Percentiles rank a stretch among this genome's conserved stretches.
Conservation (phyloP, 2,113 vertebrate species). For the Pogona vitticeps region DNA sequence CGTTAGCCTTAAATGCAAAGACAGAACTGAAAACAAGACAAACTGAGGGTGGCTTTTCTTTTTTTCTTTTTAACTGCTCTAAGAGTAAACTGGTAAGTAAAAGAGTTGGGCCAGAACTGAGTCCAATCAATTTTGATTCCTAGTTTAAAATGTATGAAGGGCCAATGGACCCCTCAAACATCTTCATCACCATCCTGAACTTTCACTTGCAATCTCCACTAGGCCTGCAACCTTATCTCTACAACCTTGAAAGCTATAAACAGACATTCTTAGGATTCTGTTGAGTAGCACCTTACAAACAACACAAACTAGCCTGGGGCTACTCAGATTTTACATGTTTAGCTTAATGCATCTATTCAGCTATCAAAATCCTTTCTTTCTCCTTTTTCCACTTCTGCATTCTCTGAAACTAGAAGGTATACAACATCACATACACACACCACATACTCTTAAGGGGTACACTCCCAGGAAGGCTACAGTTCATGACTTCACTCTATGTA, state of each 20-base stretch:
- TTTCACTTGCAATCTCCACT: conserved; percentile 4
- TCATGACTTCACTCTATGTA: not conserved
- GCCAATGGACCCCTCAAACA: not conserved
- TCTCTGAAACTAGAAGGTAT: not conserved
- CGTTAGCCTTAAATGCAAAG: not conserved
- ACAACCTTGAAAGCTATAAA: conserved; percentile 12
- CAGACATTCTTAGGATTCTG: conserved; percentile 30
- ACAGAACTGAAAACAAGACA: not conserved
- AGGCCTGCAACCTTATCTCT: conserved; percentile 11
- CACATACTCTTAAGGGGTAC: not conserved
- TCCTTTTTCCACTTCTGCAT: not conserved
- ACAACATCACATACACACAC: not conserved
- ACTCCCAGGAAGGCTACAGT: not conserved
- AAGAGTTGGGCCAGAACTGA: not conserved
- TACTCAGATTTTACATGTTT: not conserved
- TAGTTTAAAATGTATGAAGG: not conserved
- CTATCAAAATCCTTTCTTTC: not conserved
- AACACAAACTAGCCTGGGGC: not conserved
- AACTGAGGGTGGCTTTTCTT: not conserved
- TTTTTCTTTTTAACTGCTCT: not conserved
- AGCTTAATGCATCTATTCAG: not conserved
- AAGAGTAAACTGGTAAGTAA: not conserved
- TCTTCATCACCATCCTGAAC: not conserved
- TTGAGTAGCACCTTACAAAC: not conserved
- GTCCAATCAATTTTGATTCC: not conserved